Evolutionary conservation across 2,113 vertebrate genomes (phyloP).

Genomic region (Ammospiza nelsoni): DNA sequence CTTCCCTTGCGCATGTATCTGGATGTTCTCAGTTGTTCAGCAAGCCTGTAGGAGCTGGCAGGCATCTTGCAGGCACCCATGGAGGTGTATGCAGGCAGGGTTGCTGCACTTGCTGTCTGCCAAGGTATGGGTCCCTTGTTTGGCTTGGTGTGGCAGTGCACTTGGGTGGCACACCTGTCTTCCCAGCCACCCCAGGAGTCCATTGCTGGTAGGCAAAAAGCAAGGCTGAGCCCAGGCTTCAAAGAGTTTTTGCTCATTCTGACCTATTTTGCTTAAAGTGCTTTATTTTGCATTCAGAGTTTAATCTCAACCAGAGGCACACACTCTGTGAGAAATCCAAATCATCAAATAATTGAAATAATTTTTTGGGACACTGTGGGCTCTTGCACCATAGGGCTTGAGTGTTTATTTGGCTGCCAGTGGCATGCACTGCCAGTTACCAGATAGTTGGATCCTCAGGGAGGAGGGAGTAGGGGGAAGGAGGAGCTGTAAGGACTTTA

Average conservation of each 20-base stretch:
- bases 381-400: not conserved
- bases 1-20: not conserved
- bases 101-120: not conserved
- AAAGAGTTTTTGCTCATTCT: not conserved
- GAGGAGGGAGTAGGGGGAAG: not conserved
- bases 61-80: not conserved
- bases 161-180: not conserved
- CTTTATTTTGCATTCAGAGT: not conserved
- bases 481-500: not conserved
- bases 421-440: not conserved
- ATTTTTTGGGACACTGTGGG: not conserved
- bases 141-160: not conserved
- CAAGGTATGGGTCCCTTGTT: accelerated
- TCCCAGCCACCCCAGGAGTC: accelerated
- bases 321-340: not conserved
- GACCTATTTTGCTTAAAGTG: not conserved
- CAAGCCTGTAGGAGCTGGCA: not conserved
- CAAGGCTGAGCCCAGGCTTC: not conserved
- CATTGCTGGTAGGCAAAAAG: accelerated
- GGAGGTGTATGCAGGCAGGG: not conserved
- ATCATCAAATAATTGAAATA: not conserved
- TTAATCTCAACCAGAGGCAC: not conserved
- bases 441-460: not conserved
- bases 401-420: not conserved
- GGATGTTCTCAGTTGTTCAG: not conserved